Evolutionary conservation across 2,888 invertebrate species (phyloP).

Genomic region (Diarsia brunnea): DNA sequence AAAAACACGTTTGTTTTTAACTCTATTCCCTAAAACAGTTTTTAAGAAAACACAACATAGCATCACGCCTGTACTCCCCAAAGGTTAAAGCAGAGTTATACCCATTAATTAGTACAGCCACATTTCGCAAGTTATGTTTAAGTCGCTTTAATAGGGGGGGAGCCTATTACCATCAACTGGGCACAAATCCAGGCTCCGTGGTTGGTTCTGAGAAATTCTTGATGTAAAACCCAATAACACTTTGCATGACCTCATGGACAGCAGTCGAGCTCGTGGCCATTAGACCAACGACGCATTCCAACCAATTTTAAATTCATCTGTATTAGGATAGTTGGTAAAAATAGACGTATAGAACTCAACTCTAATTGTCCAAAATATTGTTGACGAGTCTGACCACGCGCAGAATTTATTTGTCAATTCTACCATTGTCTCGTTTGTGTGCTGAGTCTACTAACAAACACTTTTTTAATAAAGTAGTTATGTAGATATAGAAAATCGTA

Average conservation of each 20-base stretch:
- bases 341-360: neutral
- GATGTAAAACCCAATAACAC: too few species aligned
- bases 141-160: too few species aligned
- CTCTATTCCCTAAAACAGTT: neutral
- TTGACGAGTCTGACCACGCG: constrained; percentile 9
- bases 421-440: constrained; percentile 12
- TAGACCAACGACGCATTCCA: neutral
- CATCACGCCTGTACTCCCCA: too few species aligned
- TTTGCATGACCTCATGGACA: too few species aligned
- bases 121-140: too few species aligned
- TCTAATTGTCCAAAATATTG: constrained; percentile 2
- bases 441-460: constrained; percentile 25
- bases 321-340: constrained; percentile 5
- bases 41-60: neutral
- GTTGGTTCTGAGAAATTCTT: too few species aligned
- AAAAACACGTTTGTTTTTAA: constrained; percentile 15
- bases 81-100: too few species aligned
- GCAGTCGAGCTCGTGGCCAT: too few species aligned
- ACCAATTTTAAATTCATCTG: neutral
- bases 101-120: too few species aligned
- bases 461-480: constrained; percentile 23
- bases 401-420: constrained; percentile 30
- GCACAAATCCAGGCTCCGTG: too few species aligned
- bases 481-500: constrained; percentile 25
- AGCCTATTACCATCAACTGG: too few species aligned